Percentiles rank a stretch among this genome's conserved stretches.
Conservation (phyloP, 1,140 invertebrate species). For the Lepidostoma basale region DNA sequence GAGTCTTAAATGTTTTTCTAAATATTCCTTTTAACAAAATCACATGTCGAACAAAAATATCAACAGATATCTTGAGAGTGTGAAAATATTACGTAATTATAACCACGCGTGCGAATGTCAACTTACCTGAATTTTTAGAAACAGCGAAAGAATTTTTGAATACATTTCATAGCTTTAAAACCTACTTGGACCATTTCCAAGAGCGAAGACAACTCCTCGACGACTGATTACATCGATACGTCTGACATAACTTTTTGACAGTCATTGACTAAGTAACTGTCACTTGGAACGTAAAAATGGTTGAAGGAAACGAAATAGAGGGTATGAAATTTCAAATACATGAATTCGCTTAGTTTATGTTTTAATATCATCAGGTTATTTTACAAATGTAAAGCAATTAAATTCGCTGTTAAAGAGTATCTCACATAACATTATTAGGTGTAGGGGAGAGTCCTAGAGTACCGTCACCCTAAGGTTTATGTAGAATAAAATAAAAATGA, state of each 20-base stretch:
- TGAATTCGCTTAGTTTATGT: too few species aligned
- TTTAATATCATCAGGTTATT: too few species aligned
- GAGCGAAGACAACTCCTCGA: neutral
- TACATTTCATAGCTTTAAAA: neutral
- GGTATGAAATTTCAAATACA: neutral
- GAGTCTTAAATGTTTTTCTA: neutral
- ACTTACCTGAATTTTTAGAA: neutral
- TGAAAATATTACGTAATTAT: neutral
- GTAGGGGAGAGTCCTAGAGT: too few species aligned
- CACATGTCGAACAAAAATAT: neutral
- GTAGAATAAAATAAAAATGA: too few species aligned
- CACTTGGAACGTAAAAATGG: neutral
- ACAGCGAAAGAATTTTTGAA: conserved; percentile 3
- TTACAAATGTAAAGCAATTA: too few species aligned
- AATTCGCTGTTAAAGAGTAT: too few species aligned
- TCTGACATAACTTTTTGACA: conserved; percentile 1
- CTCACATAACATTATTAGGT: too few species aligned
- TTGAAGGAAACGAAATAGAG: neutral
- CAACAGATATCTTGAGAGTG: neutral
- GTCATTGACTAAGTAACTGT: neutral
- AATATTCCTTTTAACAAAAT: neutral
- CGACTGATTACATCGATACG: conserved; percentile 7
- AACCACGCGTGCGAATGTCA: too few species aligned
- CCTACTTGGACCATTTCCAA: conserved; percentile 9
- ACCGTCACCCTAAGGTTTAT: too few species aligned